Evolutionary conservation across 2,888 invertebrate genomes (phyloP).

Genomic region (Neocrepidodera transversa): DNA sequence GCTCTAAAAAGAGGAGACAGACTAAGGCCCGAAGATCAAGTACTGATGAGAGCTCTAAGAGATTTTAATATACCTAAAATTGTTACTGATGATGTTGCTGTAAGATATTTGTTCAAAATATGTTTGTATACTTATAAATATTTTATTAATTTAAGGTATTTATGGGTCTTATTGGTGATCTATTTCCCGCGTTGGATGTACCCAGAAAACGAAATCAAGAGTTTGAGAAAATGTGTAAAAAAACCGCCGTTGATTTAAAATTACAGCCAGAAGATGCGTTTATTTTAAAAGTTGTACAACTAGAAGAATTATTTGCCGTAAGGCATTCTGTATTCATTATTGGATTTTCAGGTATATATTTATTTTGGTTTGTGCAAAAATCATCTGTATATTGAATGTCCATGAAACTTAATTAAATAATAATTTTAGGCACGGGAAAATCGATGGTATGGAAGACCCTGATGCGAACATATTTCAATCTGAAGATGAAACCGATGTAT

Average conservation of each 20-base stretch:
- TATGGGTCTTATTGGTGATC: slow-evolving; percentile 92
- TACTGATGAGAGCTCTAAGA: slow-evolving; percentile 89
- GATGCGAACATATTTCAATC: slow-evolving; percentile 80
- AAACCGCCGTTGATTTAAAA: slow-evolving; percentile 81
- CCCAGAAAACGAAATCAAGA: slow-evolving; percentile 86
- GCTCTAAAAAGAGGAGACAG: slow-evolving; percentile 83
- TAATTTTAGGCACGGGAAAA: slow-evolving; percentile 91
- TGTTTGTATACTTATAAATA: too few species aligned
- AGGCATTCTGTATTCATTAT: slow-evolving; percentile 82
- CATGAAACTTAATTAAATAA: too few species aligned
- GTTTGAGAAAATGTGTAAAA: slow-evolving; percentile 81
- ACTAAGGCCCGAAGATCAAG: slow-evolving; percentile 86
- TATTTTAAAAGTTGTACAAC: slow-evolving; percentile 84
- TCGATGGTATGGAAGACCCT: slow-evolving; percentile 93
- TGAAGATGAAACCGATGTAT: slow-evolving; percentile 81
- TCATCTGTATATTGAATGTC: too few species aligned
- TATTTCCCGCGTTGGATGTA: slow-evolving; percentile 92
- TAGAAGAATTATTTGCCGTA: slow-evolving; percentile 92
- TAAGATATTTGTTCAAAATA: slow-evolving; percentile 14
- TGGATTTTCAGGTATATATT: slow-evolving; percentile 76
- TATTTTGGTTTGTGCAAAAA: too few species aligned
- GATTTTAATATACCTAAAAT: slow-evolving; percentile 97
- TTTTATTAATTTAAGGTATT: slow-evolving; percentile 64
- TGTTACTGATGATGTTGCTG: slow-evolving; percentile 87
- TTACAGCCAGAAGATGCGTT: slow-evolving; percentile 93